phyloP scores from a whole-genome alignment of 92 coral and sea anemone species.

The Phenganax subtilis region DNA sequence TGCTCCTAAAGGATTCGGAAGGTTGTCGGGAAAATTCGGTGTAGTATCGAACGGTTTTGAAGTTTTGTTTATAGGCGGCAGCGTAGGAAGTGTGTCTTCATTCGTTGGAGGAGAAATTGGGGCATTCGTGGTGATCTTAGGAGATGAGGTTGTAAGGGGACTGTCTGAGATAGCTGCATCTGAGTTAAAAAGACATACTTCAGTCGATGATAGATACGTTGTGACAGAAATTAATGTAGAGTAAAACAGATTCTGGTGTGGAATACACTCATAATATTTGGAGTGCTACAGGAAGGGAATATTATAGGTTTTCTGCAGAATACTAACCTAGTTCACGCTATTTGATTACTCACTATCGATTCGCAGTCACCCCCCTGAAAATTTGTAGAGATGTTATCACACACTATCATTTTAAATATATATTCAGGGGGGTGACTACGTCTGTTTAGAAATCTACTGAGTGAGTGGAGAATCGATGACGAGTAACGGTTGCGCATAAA shows the following conservation, averaged over 20 bases:
- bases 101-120: not conserved
- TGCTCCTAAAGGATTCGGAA: not conserved
- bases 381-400: too few species aligned
- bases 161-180: not conserved
- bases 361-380: too few species aligned
- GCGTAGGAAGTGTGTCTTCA: not conserved
- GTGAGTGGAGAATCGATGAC: too few species aligned
- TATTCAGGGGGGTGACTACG: not conserved
- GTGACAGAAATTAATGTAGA: not conserved
- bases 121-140: not conserved
- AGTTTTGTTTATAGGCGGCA: slow-evolving; percentile 1
- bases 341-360: too few species aligned
- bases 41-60: not conserved
- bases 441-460: not conserved
- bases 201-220: not conserved
- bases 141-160: not conserved
- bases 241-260: too few species aligned
- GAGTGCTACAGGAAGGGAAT: too few species aligned
- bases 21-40: not conserved
- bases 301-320: too few species aligned
- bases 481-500: too few species aligned
- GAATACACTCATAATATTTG: too few species aligned
- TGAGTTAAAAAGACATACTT: too few species aligned
- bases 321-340: too few species aligned
- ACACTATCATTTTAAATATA: too few species aligned